Evolutionary conservation across 2,888 invertebrate species (phyloP), one percentile per base, ranked within the genome.

Genomic region (Athrips mouffetella): DNA sequence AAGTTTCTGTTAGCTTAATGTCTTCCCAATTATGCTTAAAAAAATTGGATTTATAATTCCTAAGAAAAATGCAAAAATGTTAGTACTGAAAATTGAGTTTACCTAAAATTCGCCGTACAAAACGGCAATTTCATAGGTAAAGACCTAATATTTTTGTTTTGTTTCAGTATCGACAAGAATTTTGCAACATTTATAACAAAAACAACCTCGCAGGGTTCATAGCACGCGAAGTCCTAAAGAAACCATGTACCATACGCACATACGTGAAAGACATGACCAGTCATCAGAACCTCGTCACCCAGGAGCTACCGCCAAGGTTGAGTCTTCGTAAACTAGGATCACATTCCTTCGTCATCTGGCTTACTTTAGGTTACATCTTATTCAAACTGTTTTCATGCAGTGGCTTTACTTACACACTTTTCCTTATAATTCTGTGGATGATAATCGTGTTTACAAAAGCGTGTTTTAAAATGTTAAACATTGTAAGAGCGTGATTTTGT

Each of bases 321-420:
- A 92, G 92, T 40, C 75, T 95, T 40, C 89, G 96, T 31, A 79
- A 89, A 42, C 81, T 94, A 11, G 94, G 93, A 3, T 91, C 91
- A 44, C 91, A 93, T 58, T 85, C 88, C 30, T 90, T 91, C 47
- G 67, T 93, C 21, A 63, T 86, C 1, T 90, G 90, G 78, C 60
- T 92, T 23, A 67, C 75, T 2, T 47, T 92, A 0, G 90, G 91
- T 2, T 87, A 88, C 45, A 55, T 91, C 5, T 31, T 91, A 2
- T 83, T 89, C 30, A 89, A 87, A 76, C 58, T 89, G 33, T 80
- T 90, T 45, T 91, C 91, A 37, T 90, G 84, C 54, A 86, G 88
- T 51, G 73, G 83, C n/a, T 52, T 84, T n/a, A 73, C 80, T 31
- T 91, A 90, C 61, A 48, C 89, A 11, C 80, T 89, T 42, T 61